Evolutionary conservation across 1,140 invertebrate genomes (phyloP).

Genomic region (Arctopsyche grandis): DNA sequence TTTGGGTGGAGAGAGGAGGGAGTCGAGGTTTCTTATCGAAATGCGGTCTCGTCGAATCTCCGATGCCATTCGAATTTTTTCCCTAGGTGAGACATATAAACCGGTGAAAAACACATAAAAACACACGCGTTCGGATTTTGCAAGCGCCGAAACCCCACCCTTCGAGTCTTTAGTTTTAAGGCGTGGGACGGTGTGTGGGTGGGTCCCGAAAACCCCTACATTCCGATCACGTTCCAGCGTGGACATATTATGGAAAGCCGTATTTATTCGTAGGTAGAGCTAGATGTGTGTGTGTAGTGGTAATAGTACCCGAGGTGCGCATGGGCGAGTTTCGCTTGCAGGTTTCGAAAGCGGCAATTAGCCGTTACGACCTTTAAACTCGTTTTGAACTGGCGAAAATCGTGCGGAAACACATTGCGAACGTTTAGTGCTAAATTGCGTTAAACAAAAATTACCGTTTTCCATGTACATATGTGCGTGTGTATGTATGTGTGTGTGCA

Average conservation of each 20-base stretch:
- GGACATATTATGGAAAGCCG: slow-evolving; percentile 29
- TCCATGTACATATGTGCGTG: too few species aligned
- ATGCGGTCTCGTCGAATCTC: not conserved
- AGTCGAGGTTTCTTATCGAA: not conserved
- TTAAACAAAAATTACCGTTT: too few species aligned
- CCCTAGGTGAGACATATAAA: slow-evolving; percentile 28
- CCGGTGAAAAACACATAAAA: slow-evolving; percentile 21
- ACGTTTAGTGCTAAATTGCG: too few species aligned
- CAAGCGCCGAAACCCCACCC: not conserved
- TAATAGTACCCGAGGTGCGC: not conserved
- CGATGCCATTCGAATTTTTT: not conserved
- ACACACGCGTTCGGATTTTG: slow-evolving; percentile 21
- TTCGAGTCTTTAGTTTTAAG: not conserved
- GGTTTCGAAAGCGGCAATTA: not conserved
- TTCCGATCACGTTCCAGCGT: slow-evolving; percentile 17
- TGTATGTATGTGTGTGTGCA: too few species aligned
- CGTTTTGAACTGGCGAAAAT: too few species aligned
- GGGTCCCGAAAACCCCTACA: not conserved
- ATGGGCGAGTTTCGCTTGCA: not conserved
- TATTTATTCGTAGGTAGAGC: slow-evolving; percentile 27
- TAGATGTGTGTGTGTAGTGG: not conserved
- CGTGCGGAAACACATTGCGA: too few species aligned
- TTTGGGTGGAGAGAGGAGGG: too few species aligned
- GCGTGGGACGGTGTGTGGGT: not conserved
- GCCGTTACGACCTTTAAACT: too few species aligned